Conservation (phyloP, 1,140 invertebrate species). For the Drosophila kohkoa region DNA sequence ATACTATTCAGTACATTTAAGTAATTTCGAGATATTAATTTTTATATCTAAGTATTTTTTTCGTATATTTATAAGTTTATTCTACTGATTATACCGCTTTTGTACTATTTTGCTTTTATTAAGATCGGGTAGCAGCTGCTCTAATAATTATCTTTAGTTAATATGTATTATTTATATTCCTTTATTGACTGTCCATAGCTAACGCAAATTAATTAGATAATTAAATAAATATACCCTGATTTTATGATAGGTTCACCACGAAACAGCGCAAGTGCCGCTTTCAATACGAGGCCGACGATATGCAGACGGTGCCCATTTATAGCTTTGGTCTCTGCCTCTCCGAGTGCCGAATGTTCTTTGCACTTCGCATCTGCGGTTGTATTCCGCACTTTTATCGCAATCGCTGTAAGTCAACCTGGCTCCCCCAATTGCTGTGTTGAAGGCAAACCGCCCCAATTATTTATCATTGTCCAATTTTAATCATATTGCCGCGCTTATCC, state of each 20-base stretch:
- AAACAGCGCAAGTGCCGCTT: slow-evolving; percentile 88
- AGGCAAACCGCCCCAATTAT: slow-evolving; percentile 9
- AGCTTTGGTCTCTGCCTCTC: slow-evolving; percentile 88
- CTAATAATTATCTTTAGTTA: no score
- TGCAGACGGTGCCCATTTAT: slow-evolving; percentile 88
- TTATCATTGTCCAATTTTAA: slow-evolving; percentile 33
- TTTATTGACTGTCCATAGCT: no score
- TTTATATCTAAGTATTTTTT: no score
- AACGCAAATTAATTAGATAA: neutral
- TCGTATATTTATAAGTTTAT: no score
- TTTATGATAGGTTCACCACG: slow-evolving; percentile 85
- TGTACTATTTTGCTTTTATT: no score
- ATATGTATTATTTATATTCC: neutral
- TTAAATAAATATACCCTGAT: neutral
- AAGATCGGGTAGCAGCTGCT: no score
- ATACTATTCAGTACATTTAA: no score
- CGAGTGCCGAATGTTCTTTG: slow-evolving; percentile 88
- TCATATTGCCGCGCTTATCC: slow-evolving; percentile 38
- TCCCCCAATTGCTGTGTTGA: neutral
- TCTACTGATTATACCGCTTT: no score
- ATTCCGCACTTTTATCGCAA: slow-evolving; percentile 87
- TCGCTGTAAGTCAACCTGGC: slow-evolving; percentile 60
- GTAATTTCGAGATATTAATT: no score
- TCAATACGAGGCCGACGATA: slow-evolving; percentile 87
- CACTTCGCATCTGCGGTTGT: slow-evolving; percentile 87